Evolutionary conservation across 2,888 invertebrate species (phyloP), one percentile per base, ranked within the genome.

Genomic region (Conus canariensis): DNA sequence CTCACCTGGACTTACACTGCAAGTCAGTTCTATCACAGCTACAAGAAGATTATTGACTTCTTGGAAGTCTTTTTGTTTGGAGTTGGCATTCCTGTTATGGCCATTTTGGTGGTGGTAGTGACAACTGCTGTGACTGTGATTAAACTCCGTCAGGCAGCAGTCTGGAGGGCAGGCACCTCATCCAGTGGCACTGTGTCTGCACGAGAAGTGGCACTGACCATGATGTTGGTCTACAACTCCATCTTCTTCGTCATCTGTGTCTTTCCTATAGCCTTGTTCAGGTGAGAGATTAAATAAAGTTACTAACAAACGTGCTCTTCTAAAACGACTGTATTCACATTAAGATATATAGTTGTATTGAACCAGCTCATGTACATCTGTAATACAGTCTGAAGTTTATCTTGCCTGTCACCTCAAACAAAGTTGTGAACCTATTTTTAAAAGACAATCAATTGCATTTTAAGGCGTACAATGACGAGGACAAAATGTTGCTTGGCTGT

Each of bases 101-200:
- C n/a, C 25, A 45, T 87, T 16, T 30, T 67, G 86, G 70, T 70
- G 67, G 86, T 87, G 70, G 59, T 60, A 10, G 22, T 67, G 67
- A 87, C 86, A 2, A 87, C 86, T 2, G 14, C 59, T 0, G 19
- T 87, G 22, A 87, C 86, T 8, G 8, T 59, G 22, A 19, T 87
- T 16, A 67, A 87, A 19, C 86, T 87, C 10, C 86, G 86, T 56
- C 86, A 87, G 86, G 86, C 70, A 10, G 86, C 70, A 30, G 86
- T n/a, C 10, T 64, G 70, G 70, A 30, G 86, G 70, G 86, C 86
- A 1, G 86, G 70, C 67, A 87, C 70, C 25, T 85, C 85, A 9
- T 80, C 56, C 16, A 22, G 56, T 10, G 22, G 83, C 83, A 22
- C 25, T 22, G 83, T 83, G 83, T 83, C 83, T 22, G 58, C 83